Conservation (phyloP, 2,888 invertebrate species). For the Lycia hirtaria region DNA sequence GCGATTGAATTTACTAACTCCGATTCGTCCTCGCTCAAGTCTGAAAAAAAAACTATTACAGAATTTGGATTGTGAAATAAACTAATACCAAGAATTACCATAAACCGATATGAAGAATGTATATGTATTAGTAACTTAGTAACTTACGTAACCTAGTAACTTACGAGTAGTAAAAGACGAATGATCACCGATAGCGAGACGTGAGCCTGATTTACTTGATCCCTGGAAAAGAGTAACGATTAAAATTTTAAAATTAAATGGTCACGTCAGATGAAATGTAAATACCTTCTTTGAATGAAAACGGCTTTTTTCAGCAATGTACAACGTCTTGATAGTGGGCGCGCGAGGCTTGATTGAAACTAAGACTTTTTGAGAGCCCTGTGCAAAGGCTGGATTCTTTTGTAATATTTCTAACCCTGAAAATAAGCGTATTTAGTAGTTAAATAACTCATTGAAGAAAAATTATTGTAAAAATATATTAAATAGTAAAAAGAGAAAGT, state of each 20-base stretch:
- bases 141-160: constrained; percentile 59
- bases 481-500: constrained; percentile 18
- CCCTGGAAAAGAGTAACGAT: constrained; percentile 54
- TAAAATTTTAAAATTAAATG: neutral
- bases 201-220: constrained; percentile 65
- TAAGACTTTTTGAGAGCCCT: constrained; percentile 64
- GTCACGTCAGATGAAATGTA: neutral
- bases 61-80: neutral
- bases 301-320: constrained; percentile 67
- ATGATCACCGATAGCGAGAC: constrained; percentile 74
- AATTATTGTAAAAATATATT: neutral
- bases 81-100: neutral
- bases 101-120: neutral
- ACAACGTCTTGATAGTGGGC: constrained; percentile 71
- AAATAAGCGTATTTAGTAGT: constrained; percentile 20
- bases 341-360: constrained; percentile 69
- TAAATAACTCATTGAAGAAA: neutral
- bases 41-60: constrained; percentile 41
- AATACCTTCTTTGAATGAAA: constrained; percentile 64
- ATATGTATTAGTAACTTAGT: constrained; percentile 1
- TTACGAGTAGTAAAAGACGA: constrained; percentile 68
- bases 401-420: constrained; percentile 70
- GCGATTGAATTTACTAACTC: constrained; percentile 51
- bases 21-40: constrained; percentile 58
- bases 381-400: constrained; percentile 52